Conservation (phyloP, 1,140 invertebrate genomes). For the Penaeus chinensis region DNA sequence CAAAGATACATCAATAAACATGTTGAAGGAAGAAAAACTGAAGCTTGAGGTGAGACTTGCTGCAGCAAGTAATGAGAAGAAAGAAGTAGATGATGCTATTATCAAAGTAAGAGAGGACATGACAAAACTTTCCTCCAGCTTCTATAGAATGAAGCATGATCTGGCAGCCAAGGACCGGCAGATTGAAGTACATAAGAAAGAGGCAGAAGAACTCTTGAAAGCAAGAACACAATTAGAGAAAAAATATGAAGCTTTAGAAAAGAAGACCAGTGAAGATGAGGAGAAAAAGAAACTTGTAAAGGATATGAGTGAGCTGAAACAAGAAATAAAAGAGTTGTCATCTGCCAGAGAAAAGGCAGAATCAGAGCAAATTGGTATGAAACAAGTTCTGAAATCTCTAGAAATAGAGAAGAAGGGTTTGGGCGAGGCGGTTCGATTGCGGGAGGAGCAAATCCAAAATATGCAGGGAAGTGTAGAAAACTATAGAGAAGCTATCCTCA, state of each 20-base stretch:
- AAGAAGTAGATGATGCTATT: constrained; percentile 60
- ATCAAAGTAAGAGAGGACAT: constrained; percentile 57
- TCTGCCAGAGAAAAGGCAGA: constrained; percentile 24
- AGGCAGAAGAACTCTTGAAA: constrained; percentile 5
- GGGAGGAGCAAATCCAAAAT: constrained; percentile 58
- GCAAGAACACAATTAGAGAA: constrained; percentile 17
- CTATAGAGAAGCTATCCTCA: constrained; percentile 49
- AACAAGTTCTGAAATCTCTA: not conserved
- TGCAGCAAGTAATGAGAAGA: constrained; percentile 47
- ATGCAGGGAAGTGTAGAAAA: constrained; percentile 48
- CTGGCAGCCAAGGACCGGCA: constrained; percentile 55
- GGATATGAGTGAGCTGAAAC: constrained; percentile 22
- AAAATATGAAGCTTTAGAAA: constrained; percentile 33
- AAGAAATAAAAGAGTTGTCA: constrained; percentile 4
- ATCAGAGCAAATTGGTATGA: not conserved
- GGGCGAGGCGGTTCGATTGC: constrained; percentile 25
- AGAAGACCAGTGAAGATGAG: constrained; percentile 34
- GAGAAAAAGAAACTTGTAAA: constrained; percentile 19
- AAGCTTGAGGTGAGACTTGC: constrained; percentile 41
- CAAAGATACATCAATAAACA: constrained; percentile 18
- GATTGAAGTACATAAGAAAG: constrained; percentile 34
- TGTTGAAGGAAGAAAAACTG: constrained; percentile 55
- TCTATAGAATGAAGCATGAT: constrained; percentile 61
- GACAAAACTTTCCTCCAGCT: constrained; percentile 50
- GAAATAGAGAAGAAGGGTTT: constrained; percentile 52